Percentiles rank a stretch among this genome's conserved stretches.
These are phyloP conservation scores for Oryctolagus cuniculus DNA, from an alignment of 2,113 vertebrate genomes.

Conservation along the genomic window DNA sequence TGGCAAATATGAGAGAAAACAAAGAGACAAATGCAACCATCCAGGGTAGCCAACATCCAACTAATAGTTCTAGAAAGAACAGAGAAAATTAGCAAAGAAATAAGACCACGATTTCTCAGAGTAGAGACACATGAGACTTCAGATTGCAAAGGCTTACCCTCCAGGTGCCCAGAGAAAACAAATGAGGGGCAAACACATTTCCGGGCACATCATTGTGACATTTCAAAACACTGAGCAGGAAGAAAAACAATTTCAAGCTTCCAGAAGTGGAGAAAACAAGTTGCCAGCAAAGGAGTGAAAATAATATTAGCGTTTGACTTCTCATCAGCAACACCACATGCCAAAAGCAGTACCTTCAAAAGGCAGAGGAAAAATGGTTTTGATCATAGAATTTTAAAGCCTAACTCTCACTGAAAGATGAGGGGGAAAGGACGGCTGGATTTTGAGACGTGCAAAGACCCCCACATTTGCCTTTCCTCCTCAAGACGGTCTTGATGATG, in stretches of 20 bases:
- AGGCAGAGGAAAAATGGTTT: conserved; percentile 46
- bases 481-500: conserved; percentile 48
- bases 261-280: conserved; percentile 37
- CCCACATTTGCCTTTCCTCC: conserved; percentile 44
- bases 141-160: background rate
- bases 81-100: conserved; percentile 54
- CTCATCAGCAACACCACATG: conserved; percentile 30
- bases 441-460: conserved; percentile 31
- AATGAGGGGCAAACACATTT: conserved; percentile 10
- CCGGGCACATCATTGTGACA: conserved; percentile 45
- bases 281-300: conserved; percentile 52
- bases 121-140: background rate
- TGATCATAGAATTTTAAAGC: conserved; percentile 53
- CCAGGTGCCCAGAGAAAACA: conserved; percentile 53
- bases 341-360: conserved; percentile 53
- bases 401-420: conserved; percentile 47
- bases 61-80: conserved; percentile 28
- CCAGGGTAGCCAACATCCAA: conserved; percentile 48
- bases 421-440: conserved; percentile 45
- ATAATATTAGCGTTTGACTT: conserved; percentile 49
- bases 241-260: conserved; percentile 3
- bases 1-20: conserved; percentile 46
- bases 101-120: conserved; percentile 51
- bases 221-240: conserved; percentile 59
- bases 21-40: conserved; percentile 32